Base-by-base conservation (phyloP, 1,140 invertebrate species). In the Cecropterus lyciades region DNA sequence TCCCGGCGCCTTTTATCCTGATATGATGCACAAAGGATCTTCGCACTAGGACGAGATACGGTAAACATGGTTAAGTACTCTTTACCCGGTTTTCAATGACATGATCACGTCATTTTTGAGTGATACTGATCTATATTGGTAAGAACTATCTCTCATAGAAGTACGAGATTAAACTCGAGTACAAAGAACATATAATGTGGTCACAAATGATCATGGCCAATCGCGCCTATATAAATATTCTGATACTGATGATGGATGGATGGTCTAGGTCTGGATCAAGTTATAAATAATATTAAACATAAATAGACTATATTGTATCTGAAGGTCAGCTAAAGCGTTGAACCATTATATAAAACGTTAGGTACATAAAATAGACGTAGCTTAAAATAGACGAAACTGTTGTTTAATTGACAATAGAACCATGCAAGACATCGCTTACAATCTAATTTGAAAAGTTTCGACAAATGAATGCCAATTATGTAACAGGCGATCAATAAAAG, bases 11-110 rank as follows among this genome's bases (percentile, higher is more conserved):
- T 17, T 20, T 20, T n/a, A 60, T 16, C 27, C 14, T n/a, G 30
- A 60, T 37, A 60, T 37, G 45, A 48, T 27, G 13, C 57, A 60
- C 57, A 60, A 60, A 49, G 57, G 27, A 60, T 37, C 9, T 49
- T 37, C 27, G n/a, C 30, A 33, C 30, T n/a, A n/a, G n/a, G n/a
- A n/a, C n/a, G 7, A 33, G 30, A 33, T 33, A 40, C 1, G 37
- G 0, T 40, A 9, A 40, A n/a, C 11, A 13, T 5, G 20, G 20
- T 24, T 24, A 24, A 24, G 20, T 5, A 24, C 1, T 24, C 20
- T 5, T 24, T 24, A 24, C 1, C 20, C 20, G 1, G 5, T 24
- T 24, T 24, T 24, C 20, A 3, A 5, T n/a, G n/a, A n/a, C n/a
- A 24, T 24, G 5, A 24, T 24, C 20, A 24, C 20, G 1, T 24